Percentiles rank a stretch among this genome's conserved stretches.
Evolutionary conservation across 2,113 vertebrate genomes (phyloP).

Genomic region (Rousettus leschenaultii): DNA sequence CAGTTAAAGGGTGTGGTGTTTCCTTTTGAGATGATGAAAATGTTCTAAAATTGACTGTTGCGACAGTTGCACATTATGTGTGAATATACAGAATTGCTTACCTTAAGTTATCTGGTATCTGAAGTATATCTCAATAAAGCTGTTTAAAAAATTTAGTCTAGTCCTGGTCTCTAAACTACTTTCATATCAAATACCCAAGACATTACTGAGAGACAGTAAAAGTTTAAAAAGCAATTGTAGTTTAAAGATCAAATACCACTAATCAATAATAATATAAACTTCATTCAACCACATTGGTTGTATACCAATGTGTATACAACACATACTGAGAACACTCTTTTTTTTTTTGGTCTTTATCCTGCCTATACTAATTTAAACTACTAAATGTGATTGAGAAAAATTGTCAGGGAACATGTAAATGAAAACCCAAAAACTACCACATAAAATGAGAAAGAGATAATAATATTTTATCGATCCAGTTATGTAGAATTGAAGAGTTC

Average conservation of each 20-base stretch:
- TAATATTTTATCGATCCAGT: neutral
- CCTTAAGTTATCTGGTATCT: neutral
- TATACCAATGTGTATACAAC: neutral
- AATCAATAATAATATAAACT: neutral
- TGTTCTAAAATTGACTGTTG: neutral
- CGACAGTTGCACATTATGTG: neutral
- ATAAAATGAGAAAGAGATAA: neutral
- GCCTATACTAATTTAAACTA: neutral
- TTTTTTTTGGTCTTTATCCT: conserved; percentile 1
- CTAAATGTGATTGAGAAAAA: neutral
- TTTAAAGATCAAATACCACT: neutral
- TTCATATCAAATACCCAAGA: neutral
- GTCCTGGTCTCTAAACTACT: neutral
- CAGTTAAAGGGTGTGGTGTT: neutral
- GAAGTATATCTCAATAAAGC: neutral
- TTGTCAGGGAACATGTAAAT: neutral
- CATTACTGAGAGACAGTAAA: neutral
- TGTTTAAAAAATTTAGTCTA: neutral
- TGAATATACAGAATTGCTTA: neutral
- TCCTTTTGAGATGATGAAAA: neutral
- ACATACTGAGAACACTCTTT: neutral
- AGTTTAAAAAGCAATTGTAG: neutral
- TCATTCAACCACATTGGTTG: neutral
- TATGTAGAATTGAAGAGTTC: neutral
- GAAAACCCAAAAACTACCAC: conserved; percentile 3